Evolutionary conservation across 2,888 invertebrate genomes (phyloP), one percentile per base, ranked within the genome.

Genomic region (Amphiduros pacificus): DNA sequence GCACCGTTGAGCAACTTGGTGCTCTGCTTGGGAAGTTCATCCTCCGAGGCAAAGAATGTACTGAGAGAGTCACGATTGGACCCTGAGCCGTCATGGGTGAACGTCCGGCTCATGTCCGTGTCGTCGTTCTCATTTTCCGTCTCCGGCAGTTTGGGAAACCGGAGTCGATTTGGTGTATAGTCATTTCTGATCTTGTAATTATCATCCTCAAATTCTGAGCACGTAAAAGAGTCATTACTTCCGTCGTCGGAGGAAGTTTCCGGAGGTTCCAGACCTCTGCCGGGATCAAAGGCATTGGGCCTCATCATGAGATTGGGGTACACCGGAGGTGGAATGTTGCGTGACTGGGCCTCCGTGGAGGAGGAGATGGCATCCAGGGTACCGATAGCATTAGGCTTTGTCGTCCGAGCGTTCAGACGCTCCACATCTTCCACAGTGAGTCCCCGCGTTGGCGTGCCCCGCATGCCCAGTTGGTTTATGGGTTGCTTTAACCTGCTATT

Each of bases 151-250:
- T 87, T 87, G 32, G 85, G 85, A 73, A 87, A 87, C 60, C 86
- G 85, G 76, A 88, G 86, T 71, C 88, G 88, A 51, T 85, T 87
- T 64, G 78, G 77, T 5, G 36, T 51, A 40, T 61, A 61, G 24
- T 64, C 62, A 48, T 64, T 55, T n/a, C 64, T 40, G 5, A 69
- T 68, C 52, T 74, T 74, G 41, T 83, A 83, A 78, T 94, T 93
- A 77, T 95, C 95, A 80, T 94, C 95, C 82, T 97, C 97, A 78
- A 95, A 95, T 85, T 96, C 96, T 0, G 96, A 96, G 84, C 96
- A 97, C 14, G 96, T 97, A 85, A 97, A 97, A 73, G 95, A 95
- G 80, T 97, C 96, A 83, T 96, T 94, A 4, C 91, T 91, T 68
- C 90, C 90, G 83, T 95, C 95, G 80, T 95, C 95, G 74, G 94